Evolutionary conservation across 2,113 vertebrate genomes (phyloP).

Genomic region (Epinephelus lanceolatus): DNA sequence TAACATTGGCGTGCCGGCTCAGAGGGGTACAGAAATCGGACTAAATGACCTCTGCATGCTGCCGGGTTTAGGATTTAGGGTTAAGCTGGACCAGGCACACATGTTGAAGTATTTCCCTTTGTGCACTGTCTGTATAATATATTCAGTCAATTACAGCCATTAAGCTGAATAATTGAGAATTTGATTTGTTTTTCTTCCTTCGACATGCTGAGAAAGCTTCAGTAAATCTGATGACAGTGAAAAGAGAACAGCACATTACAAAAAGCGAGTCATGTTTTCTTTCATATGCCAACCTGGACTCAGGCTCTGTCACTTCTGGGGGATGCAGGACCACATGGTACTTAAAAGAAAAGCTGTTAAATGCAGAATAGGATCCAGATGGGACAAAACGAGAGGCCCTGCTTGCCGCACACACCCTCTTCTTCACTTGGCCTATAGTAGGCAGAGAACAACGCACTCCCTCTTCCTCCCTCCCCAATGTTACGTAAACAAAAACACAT

Average conservation of each 20-base stretch:
- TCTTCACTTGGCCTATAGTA: slow-evolving; percentile 69
- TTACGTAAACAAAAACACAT: slow-evolving; percentile 58
- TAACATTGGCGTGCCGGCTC: slow-evolving; percentile 15
- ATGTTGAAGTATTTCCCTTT: slow-evolving; percentile 1
- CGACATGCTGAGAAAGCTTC: too few species aligned
- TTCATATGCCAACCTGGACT: slow-evolving; percentile 13
- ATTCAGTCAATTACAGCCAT: not conserved
- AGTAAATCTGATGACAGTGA: not conserved
- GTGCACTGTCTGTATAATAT: not conserved
- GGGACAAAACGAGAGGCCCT: slow-evolving; percentile 36
- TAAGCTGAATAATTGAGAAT: not conserved
- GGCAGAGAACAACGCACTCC: slow-evolving; percentile 56
- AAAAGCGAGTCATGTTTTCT: not conserved
- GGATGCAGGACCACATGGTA: slow-evolving; percentile 32
- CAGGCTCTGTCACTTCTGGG: not conserved
- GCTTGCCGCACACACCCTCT: slow-evolving; percentile 42
- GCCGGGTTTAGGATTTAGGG: slow-evolving; percentile 29
- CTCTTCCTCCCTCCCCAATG: slow-evolving; percentile 50
- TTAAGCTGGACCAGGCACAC: slow-evolving; percentile 29
- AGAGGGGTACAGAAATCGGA: slow-evolving; percentile 44
- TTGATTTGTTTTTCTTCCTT: not conserved
- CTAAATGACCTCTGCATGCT: slow-evolving; percentile 8
- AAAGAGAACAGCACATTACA: not conserved
- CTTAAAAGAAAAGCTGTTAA: slow-evolving; percentile 24
- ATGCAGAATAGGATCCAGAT: slow-evolving; percentile 75